Percentiles rank a stretch among this genome's conserved stretches.
Conservation (phyloP, 2,797 vertebrate genomes). For the Rhyacichthys aspro region DNA sequence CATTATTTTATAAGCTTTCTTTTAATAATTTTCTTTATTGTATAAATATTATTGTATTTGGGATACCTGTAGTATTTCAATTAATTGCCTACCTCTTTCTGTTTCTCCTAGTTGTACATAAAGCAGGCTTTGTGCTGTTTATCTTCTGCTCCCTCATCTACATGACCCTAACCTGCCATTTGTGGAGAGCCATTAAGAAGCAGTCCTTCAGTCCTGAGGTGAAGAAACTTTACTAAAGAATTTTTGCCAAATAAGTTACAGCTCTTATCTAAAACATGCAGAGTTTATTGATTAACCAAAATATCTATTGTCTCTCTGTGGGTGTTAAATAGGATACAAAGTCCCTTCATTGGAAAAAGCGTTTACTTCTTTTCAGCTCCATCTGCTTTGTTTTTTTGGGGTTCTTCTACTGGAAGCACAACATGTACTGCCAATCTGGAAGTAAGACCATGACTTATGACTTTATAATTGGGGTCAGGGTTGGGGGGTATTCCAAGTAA, state of each 20-base stretch:
- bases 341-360: conserved; percentile 88
- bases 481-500: too few species aligned
- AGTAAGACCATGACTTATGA: conserved; percentile 78
- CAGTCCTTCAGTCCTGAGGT: conserved; percentile 89
- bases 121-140: conserved; percentile 88
- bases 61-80: too few species aligned
- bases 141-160: conserved; percentile 84
- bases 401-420: conserved; percentile 88
- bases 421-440: conserved; percentile 89
- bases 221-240: conserved; percentile 27
- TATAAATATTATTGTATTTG: too few species aligned
- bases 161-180: conserved; percentile 87
- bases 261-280: neutral
- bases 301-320: neutral
- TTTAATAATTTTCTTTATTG: too few species aligned
- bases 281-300: too few species aligned
- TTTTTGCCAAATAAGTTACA: too few species aligned
- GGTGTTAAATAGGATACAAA: conserved; percentile 80
- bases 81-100: conserved; percentile 8
- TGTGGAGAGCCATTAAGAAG: conserved; percentile 87
- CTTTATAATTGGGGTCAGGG: too few species aligned
- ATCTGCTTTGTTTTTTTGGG: conserved; percentile 79
- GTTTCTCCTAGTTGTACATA: conserved; percentile 83
- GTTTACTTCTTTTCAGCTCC: conserved; percentile 84
- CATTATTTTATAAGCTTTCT: too few species aligned